Base-by-base conservation (phyloP, 2,888 invertebrate genomes). In the Ceraclea dissimilis region DNA sequence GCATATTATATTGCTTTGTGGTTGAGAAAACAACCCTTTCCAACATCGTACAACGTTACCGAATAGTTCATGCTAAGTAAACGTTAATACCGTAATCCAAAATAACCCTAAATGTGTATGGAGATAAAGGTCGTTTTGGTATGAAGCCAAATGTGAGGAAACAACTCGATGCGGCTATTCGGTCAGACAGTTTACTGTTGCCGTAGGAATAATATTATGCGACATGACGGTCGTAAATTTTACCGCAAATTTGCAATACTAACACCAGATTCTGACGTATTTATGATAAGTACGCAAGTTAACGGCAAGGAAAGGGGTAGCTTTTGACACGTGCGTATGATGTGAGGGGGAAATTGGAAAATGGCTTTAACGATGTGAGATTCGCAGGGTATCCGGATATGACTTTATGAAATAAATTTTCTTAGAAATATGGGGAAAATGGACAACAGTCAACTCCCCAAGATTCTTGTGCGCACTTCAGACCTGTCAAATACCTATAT, bases 231-330 rank as follows among this genome's bases (percentile, higher is more conserved):
- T 73, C 76, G 73, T 78, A 76, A 77, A 77, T 75, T 76, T 72
- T 39, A 72, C 73, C 72, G 71, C 74, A 75, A 76, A 78, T 76
- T 77, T 76, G 77, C 75, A 77, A 77, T 76, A 44, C 53, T 34
- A 18, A 49, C 59, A 54, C 52, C 46, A 47, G 52, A 46, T 47
- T 49, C 50, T 31, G 52, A 47, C 54, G 20, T 39, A 39, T 39
- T 39, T 39, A 39, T 39, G 39, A 5, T 39, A 16, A 39, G 26
- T 39, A 16, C 13, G 13, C 13, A 21, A 34, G 18, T 49, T 54
- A 50, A 50, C 43, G 22, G 39, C 20, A 11, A 31, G 34, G 22
- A 10, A 49, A 21, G 26, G 39, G 39, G 39, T n/a, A 2, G 21
- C 4, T 39, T 39, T 39, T 39, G 13, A 39, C 39, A 39, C 39